Conservation (phyloP, 2,888 invertebrate species). For the Tortricodes alternella region DNA sequence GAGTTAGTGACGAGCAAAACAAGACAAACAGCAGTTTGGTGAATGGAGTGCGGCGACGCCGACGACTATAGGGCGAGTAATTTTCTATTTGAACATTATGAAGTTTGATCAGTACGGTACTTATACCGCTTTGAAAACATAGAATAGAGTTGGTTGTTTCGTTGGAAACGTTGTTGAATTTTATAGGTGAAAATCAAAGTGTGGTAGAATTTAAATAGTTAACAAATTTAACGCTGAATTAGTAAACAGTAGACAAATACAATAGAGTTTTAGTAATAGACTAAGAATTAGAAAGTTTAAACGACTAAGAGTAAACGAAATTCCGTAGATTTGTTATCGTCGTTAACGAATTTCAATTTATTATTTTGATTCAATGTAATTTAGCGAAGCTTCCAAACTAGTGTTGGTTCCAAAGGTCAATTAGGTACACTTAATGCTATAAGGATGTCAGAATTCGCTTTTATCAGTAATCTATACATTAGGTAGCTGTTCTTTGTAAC, state of each 20-base stretch:
- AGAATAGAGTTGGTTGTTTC: slow-evolving; percentile 69
- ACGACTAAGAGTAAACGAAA: slow-evolving; percentile 54
- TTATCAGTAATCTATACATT: slow-evolving; percentile 22
- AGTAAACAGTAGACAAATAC: slow-evolving; percentile 59
- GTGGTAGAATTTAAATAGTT: slow-evolving; percentile 69
- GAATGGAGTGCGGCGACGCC: slow-evolving; percentile 66
- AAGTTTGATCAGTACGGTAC: slow-evolving; percentile 60
- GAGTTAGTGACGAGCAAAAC: slow-evolving; percentile 57
- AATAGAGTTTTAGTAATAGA: slow-evolving; percentile 69
- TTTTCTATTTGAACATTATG: slow-evolving; percentile 70
- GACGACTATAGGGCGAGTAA: slow-evolving; percentile 79
- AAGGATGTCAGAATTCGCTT: slow-evolving; percentile 31
- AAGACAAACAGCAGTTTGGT: slow-evolving; percentile 66
- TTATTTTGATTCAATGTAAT: slow-evolving; percentile 63
- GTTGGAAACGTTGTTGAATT: slow-evolving; percentile 53
- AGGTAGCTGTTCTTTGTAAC: slow-evolving; percentile 23
- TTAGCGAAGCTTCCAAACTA: slow-evolving; percentile 66
- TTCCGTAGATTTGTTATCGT: slow-evolving; percentile 65
- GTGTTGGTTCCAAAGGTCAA: slow-evolving; percentile 29
- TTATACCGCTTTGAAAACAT: slow-evolving; percentile 59
- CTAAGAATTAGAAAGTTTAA: slow-evolving; percentile 56
- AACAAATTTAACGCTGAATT: slow-evolving; percentile 57
- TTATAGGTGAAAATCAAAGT: slow-evolving; percentile 53
- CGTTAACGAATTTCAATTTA: slow-evolving; percentile 59
- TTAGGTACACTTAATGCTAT: slow-evolving; percentile 8